Evolutionary conservation across 1,140 invertebrate species (phyloP).

Genomic region (Diorhabda carinulata): DNA sequence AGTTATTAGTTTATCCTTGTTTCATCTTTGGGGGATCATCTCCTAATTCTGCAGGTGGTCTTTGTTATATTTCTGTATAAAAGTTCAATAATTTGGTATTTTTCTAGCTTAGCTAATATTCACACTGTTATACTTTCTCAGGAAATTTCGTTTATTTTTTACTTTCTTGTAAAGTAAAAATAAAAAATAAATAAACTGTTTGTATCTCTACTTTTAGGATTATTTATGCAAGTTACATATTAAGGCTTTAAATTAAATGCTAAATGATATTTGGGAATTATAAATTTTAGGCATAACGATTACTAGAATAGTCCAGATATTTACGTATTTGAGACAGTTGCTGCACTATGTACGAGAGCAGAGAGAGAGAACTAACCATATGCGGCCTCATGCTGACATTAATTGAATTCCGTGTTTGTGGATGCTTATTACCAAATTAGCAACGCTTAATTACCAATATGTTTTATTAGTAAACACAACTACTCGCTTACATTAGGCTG

Average conservation of each 20-base stretch:
- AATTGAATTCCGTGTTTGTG: slow-evolving; percentile 50
- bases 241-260: neutral
- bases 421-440: slow-evolving; percentile 51
- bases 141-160: too few species aligned
- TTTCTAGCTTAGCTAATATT: too few species aligned
- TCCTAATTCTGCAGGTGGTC: too few species aligned
- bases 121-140: too few species aligned
- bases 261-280: neutral
- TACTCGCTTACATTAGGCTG: slow-evolving; percentile 43
- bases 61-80: too few species aligned
- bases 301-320: neutral
- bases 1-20: too few species aligned
- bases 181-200: too few species aligned
- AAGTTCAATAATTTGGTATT: too few species aligned
- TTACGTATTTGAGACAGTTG: neutral
- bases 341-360: neutral
- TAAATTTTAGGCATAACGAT: slow-evolving; percentile 2
- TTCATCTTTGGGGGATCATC: too few species aligned
- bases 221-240: neutral
- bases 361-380: neutral
- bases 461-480: slow-evolving; percentile 48
- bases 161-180: too few species aligned
- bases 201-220: too few species aligned
- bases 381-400: slow-evolving; percentile 26
- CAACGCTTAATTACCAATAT: slow-evolving; percentile 49